These are phyloP conservation scores for Trichechus manatus DNA, from an alignment of 2,113 vertebrate genomes.

Conservation along the genomic window DNA sequence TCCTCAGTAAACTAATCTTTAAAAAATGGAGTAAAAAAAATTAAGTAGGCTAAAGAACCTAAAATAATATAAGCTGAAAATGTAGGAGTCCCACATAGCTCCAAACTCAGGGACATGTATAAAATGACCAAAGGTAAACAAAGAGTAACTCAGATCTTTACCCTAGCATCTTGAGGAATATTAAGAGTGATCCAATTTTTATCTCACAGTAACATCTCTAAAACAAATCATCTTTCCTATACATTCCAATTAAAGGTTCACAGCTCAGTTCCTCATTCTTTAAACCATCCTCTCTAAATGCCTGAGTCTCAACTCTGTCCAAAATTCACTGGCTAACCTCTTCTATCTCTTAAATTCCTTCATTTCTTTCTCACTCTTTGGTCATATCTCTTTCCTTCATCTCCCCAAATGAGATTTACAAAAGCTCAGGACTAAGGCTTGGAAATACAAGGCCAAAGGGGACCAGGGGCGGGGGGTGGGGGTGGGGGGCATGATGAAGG, in stretches of 20 bases:
- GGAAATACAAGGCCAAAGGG: not conserved
- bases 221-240: not conserved
- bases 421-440: not conserved
- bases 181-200: not conserved
- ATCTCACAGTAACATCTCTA: not conserved
- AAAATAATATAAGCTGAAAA: not conserved
- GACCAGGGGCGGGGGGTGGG: too few relatives aligned
- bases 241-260: not conserved
- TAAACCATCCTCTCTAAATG: not conserved
- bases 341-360: not conserved
- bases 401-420: not conserved
- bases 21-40: not conserved
- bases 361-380: not conserved
- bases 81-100: not conserved
- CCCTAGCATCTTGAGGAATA: not conserved
- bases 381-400: not conserved
- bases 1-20: not conserved
- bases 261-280: not conserved
- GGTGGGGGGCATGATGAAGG: accelerated
- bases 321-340: not conserved
- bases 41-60: not conserved
- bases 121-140: not conserved
- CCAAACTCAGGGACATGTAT: not conserved
- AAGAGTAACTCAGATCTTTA: not conserved
- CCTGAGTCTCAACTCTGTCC: not conserved